Evolutionary conservation across 1,140 invertebrate genomes (phyloP).

Genomic region (Pseudachorutes palmiensis): DNA sequence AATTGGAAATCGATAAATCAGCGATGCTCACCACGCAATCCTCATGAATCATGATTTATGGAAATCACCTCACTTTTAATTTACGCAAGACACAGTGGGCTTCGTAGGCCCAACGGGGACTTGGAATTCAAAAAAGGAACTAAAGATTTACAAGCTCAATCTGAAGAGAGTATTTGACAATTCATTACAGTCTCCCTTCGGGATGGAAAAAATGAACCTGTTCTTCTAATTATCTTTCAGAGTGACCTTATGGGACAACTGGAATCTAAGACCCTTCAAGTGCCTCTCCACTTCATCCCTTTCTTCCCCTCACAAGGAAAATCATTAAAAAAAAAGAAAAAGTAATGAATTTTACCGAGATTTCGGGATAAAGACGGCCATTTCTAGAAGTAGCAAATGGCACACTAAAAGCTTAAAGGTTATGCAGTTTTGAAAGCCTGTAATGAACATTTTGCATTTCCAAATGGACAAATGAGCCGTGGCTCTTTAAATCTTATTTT

Average conservation of each 20-base stretch:
- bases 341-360: not conserved
- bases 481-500: not conserved
- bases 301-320: not conserved
- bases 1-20: constrained; percentile 8
- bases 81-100: not conserved
- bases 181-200: not conserved
- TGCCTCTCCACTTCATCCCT: not conserved
- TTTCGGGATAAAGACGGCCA: no score
- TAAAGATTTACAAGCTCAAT: not conserved
- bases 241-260: not conserved
- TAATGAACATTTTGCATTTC: not conserved
- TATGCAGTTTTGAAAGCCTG: not conserved
- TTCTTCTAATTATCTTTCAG: not conserved
- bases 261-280: no score
- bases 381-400: not conserved
- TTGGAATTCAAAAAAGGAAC: not conserved
- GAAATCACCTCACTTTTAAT: constrained; percentile 11
- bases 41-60: constrained; percentile 6
- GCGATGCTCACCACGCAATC: constrained; percentile 6
- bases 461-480: not conserved
- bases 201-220: not conserved
- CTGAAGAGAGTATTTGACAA: not conserved
- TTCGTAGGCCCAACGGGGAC: not conserved
- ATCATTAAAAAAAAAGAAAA: not conserved
- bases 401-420: not conserved